Evolutionary conservation across 2,797 vertebrate genomes (phyloP).

Genomic region (Tragelaphus oryx): DNA sequence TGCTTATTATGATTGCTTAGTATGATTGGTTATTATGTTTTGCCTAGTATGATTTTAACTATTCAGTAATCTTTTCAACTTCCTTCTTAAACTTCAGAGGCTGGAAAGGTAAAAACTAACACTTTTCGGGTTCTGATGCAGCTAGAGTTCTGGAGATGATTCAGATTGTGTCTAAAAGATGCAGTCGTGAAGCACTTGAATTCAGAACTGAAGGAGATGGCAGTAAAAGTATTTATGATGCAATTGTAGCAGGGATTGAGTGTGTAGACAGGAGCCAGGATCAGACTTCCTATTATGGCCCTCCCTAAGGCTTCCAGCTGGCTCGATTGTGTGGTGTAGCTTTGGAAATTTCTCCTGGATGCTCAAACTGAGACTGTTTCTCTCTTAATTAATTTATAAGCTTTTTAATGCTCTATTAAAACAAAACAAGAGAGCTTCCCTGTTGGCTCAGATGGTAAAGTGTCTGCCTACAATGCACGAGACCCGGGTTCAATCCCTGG

Average conservation of each 20-base stretch:
- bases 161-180: neutral
- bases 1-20: neutral
- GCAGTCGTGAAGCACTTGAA: neutral
- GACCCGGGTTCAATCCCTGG: fast-evolving
- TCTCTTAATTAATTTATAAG: neutral
- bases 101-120: neutral
- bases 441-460: no score
- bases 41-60: neutral
- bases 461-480: fast-evolving
- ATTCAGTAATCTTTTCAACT: neutral
- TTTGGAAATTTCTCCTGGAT: neutral
- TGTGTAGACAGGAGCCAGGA: neutral
- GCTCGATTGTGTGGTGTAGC: neutral
- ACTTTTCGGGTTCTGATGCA: neutral
- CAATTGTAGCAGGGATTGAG: neutral
- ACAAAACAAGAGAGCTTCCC: neutral
- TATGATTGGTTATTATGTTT: neutral
- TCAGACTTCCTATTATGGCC: neutral
- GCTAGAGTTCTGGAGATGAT: neutral
- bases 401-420: neutral
- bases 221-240: neutral
- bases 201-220: neutral
- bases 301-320: neutral
- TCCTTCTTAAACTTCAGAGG: neutral
- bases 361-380: neutral